Evolutionary conservation across 2,797 vertebrate genomes (phyloP), one percentile per base, ranked within the genome.

Genomic region (Pampus argenteus): DNA sequence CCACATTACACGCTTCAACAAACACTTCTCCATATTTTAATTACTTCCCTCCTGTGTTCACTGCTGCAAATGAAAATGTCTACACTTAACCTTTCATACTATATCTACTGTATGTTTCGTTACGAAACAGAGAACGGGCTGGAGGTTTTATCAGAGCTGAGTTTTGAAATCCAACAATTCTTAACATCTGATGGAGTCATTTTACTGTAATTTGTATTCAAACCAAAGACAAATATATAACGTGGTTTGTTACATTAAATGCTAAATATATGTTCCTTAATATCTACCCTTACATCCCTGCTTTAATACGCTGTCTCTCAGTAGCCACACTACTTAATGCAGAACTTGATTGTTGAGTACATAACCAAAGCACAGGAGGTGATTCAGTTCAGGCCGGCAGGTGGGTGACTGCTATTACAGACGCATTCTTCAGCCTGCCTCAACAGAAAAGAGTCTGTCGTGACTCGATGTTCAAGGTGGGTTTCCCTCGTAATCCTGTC

Each of bases 401-500:
- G 75, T 61, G 70, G 69, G 50, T 80, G 66, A 86, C 78, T 75
- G 50, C 45, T 61, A 25, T 48, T 56, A 20, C 52, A 55, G 48
- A 72, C 25, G 22, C 50, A 63, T 36, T n/a, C 42, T 60, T 52
- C 18, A 59, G 63, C 64, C 49, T 14, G 50, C 38, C 47, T 40
- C 50, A 81, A 78, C 64, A 66, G 22, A 52, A 31, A 23, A 58
- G 42, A 23, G 47, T 47, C 58, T 28, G 3, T 78, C 28, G 61
- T 84, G 75, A 74, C 54, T 62, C 5, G 9, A 54, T 52, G 36
- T 66, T 23, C 9, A 14, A 71, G 75, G 67, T 85, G 80, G 80
- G 84, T 66, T 86, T 74, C 76, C 69, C 64, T 75, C 29, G 9
- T 82, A 77, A 84, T 78, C 80, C 66, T 20, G 59, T 75, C 66